phyloP scores from a whole-genome alignment of 1,140 invertebrate genomes.

The Lucilia cuprina region DNA sequence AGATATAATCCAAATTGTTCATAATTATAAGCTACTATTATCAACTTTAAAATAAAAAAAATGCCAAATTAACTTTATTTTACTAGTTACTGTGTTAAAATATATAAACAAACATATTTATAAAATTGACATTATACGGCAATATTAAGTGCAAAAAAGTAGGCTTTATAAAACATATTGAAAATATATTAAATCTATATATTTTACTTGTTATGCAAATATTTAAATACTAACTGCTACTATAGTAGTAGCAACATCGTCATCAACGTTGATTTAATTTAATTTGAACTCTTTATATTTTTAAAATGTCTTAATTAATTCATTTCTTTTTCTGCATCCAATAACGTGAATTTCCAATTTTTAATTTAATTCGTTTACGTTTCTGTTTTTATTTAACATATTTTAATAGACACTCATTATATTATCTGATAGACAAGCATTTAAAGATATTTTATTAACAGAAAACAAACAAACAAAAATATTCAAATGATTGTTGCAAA shows the following conservation, averaged over 20 bases:
- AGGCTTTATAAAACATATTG: not conserved
- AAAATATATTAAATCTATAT: too few relatives aligned
- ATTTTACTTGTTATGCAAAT: not conserved
- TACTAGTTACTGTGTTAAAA: not conserved
- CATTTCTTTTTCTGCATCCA: not conserved
- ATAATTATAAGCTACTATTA: too few relatives aligned
- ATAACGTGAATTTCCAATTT: not conserved
- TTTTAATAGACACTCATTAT: not conserved
- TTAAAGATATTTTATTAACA: not conserved
- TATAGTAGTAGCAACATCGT: too few relatives aligned
- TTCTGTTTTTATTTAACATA: not conserved
- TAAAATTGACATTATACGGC: not conserved
- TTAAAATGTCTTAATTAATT: not conserved
- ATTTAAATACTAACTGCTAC: not conserved
- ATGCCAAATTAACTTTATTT: too few relatives aligned
- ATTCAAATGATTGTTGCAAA: constrained; percentile 3
- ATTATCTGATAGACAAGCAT: not conserved
- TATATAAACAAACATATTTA: not conserved
- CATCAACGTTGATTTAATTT: not conserved
- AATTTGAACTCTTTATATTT: not conserved
- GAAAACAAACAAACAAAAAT: not conserved
- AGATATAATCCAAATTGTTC: too few relatives aligned
- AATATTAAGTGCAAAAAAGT: not conserved
- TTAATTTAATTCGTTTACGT: not conserved
- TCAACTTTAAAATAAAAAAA: too few relatives aligned